These are phyloP conservation scores for Muricea muricata DNA, from an alignment of 92 coral and sea anemone genomes.

Conservation along the genomic window DNA sequence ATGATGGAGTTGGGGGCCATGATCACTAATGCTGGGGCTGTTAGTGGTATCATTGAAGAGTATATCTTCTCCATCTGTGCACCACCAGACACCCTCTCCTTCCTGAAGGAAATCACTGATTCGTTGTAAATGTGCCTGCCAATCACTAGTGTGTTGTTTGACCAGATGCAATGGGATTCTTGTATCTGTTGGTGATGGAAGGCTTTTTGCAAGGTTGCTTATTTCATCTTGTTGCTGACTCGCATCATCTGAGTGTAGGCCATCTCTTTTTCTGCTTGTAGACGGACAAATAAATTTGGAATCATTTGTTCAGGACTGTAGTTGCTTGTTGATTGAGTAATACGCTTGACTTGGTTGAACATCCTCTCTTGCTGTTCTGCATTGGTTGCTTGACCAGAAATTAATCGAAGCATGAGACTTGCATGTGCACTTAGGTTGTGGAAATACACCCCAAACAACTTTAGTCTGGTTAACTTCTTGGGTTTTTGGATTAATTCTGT, in stretches of 20 bases:
- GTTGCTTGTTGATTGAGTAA: neutral
- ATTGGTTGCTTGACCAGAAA: conserved; percentile 53
- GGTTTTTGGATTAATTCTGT: neutral
- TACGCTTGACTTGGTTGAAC: conserved; percentile 52
- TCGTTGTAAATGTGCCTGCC: too few relatives aligned
- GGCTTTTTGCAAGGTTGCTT: neutral
- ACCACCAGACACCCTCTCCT: too few relatives aligned
- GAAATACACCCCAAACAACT: conserved; percentile 58
- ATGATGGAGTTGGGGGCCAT: too few relatives aligned
- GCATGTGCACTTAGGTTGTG: conserved; percentile 54
- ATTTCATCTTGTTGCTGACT: neutral
- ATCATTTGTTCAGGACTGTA: neutral
- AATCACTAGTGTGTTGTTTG: too few relatives aligned
- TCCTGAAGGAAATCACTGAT: too few relatives aligned
- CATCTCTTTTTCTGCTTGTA: neutral
- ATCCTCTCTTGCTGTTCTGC: conserved; percentile 60
- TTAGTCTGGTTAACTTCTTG: conserved; percentile 27
- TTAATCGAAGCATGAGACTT: conserved; percentile 47
- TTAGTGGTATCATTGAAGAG: too few relatives aligned
- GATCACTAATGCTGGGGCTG: too few relatives aligned
- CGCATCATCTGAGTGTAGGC: conserved; percentile 8
- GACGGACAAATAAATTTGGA: neutral
- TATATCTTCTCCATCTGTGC: too few relatives aligned
- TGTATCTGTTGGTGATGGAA: neutral
- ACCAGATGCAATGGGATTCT: too few relatives aligned